Conservation (phyloP, 2,113 vertebrate genomes). For the Gopherus flavomarginatus region DNA sequence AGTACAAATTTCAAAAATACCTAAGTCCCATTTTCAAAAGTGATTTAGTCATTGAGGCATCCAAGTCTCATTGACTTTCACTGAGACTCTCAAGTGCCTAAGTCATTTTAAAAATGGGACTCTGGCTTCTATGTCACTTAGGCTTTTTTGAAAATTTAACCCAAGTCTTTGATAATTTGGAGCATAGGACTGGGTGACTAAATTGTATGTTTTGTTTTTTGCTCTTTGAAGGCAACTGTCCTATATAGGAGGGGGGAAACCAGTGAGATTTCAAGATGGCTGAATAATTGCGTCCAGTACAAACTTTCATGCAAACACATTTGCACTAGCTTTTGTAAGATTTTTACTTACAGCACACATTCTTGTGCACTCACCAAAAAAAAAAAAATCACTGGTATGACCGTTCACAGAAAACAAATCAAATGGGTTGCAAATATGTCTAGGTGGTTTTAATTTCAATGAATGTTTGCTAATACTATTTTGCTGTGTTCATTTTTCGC, state of each 20-base stretch:
- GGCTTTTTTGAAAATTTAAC: background rate
- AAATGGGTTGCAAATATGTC: background rate
- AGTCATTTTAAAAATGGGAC: background rate
- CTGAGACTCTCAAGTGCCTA: background rate
- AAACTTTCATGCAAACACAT: constrained; percentile 8
- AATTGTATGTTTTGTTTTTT: background rate
- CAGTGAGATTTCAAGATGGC: background rate
- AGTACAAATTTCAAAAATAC: background rate
- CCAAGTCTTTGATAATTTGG: background rate
- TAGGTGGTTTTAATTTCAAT: constrained; percentile 42
- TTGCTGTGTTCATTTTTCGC: constrained; percentile 31
- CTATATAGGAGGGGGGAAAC: background rate
- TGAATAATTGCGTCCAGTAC: background rate
- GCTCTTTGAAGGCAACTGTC: background rate
- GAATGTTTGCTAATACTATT: constrained; percentile 58
- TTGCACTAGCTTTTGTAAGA: background rate
- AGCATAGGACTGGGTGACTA: background rate
- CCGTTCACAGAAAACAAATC: background rate
- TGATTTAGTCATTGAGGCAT: fast-evolving
- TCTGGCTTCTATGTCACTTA: background rate
- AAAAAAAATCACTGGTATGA: background rate
- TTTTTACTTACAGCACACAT: background rate
- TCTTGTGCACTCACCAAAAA: background rate
- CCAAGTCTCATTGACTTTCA: background rate
- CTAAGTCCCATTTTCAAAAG: background rate